A percentile compares a stretch with the other conserved stretches of the same genome.
Evolutionary conservation across 2,113 vertebrate species (phyloP).

Genomic region (Tragelaphus strepsiceros): DNA sequence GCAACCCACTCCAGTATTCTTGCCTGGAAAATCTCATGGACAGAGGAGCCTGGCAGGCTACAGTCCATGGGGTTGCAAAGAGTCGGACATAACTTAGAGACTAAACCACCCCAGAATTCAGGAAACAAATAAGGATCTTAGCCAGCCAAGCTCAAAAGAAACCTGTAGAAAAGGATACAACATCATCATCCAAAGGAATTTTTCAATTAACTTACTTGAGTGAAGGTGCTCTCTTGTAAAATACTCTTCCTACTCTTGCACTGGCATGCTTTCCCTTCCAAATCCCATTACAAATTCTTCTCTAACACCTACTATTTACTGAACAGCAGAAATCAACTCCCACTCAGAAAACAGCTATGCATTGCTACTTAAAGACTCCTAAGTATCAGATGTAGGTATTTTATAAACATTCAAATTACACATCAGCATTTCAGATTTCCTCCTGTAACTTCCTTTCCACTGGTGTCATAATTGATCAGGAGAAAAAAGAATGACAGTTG

Average conservation of each 20-base stretch:
- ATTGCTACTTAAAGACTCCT: neutral
- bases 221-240: neutral
- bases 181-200: neutral
- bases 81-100: neutral
- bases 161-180: neutral
- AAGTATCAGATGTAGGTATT: neutral
- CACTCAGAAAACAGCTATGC: neutral
- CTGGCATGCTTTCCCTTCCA: neutral
- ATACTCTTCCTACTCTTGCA: neutral
- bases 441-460: neutral
- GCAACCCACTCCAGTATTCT: neutral
- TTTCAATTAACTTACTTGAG: neutral
- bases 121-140: neutral
- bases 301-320: conserved; percentile 30
- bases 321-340: conserved; percentile 19
- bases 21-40: neutral
- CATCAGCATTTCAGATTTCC: neutral
- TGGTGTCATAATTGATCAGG: neutral
- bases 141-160: neutral
- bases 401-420: neutral
- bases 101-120: neutral
- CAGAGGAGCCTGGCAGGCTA: neutral
- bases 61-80: neutral
- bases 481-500: neutral
- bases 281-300: neutral